phyloP scores from a whole-genome alignment of 2,888 invertebrate genomes.

The Agrotis puta region DNA sequence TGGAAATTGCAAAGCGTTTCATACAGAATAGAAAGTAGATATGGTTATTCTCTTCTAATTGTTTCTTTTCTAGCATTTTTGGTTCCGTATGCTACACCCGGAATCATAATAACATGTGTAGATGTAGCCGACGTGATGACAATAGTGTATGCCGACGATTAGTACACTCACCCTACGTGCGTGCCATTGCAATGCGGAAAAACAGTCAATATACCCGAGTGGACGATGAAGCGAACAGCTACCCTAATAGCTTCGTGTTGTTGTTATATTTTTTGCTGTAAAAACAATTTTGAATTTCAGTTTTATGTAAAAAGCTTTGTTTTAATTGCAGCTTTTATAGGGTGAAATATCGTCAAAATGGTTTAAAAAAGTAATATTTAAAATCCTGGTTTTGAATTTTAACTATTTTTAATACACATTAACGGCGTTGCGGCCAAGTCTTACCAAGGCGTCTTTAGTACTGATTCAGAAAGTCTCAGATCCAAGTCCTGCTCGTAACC shows the following conservation, averaged over 20 bases:
- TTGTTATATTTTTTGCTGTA: constrained; percentile 13
- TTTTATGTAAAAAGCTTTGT: constrained; percentile 5
- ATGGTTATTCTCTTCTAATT: background rate
- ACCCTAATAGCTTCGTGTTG: constrained; percentile 28
- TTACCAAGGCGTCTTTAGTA: too few relatives aligned
- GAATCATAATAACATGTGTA: constrained; percentile 28
- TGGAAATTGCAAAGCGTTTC: background rate
- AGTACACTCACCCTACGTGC: constrained; percentile 35
- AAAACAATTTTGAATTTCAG: constrained; percentile 18
- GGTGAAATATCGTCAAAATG: background rate
- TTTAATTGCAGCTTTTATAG: background rate
- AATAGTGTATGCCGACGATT: constrained; percentile 40
- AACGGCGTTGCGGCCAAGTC: too few relatives aligned
- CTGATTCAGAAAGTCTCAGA: too few relatives aligned
- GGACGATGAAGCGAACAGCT: constrained; percentile 25
- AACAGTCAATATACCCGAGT: constrained; percentile 37
- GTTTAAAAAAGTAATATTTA: too few relatives aligned
- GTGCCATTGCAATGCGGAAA: constrained; percentile 39
- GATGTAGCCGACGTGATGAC: constrained; percentile 22
- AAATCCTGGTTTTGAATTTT: background rate
- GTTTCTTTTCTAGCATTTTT: background rate
- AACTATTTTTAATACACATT: background rate
- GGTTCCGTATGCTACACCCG: constrained; percentile 1
- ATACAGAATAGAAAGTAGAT: background rate
- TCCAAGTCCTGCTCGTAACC: too few relatives aligned